Percentiles rank a stretch among this genome's conserved stretches.
phyloP scores from a whole-genome alignment of 2,113 vertebrate species.

The Stegostoma tigrinum region DNA sequence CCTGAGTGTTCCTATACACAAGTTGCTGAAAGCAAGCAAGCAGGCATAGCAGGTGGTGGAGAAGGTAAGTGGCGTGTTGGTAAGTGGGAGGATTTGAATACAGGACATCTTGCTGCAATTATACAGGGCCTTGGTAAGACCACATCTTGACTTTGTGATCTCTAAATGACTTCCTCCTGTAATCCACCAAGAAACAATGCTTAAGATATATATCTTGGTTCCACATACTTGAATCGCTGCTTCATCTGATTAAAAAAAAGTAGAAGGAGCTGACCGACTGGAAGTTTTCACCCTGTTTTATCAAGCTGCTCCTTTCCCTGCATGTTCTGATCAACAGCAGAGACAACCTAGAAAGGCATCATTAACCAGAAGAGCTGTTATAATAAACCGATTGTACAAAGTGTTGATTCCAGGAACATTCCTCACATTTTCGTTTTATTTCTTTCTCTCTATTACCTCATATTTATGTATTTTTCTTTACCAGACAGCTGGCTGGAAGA shows the following conservation, averaged over 20 bases:
- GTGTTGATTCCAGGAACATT: conserved; percentile 23
- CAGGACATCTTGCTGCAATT: too few relatives aligned
- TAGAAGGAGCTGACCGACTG: background rate
- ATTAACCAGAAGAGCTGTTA: background rate
- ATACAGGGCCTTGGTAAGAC: too few relatives aligned
- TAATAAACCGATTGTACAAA: background rate
- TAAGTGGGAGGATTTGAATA: too few relatives aligned
- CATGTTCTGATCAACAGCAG: background rate
- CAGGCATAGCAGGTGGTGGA: too few relatives aligned
- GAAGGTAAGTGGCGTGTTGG: too few relatives aligned
- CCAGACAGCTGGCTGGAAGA: background rate
- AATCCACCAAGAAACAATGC: background rate
- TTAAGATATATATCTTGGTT: background rate
- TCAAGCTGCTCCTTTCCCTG: background rate
- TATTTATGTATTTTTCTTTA: conserved; percentile 22
- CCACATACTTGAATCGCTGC: background rate
- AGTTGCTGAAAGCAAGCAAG: too few relatives aligned
- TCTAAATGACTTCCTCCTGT: background rate
- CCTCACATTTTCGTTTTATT: conserved; percentile 21
- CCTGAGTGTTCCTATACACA: too few relatives aligned
- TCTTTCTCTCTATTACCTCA: conserved; percentile 14
- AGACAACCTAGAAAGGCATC: background rate
- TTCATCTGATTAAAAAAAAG: background rate
- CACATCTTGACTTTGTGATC: background rate
- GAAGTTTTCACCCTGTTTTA: background rate